Percentiles rank a stretch among this genome's conserved stretches.
phyloP scores from a whole-genome alignment of 2,113 vertebrate genomes.

The Terrapene triunguis region DNA sequence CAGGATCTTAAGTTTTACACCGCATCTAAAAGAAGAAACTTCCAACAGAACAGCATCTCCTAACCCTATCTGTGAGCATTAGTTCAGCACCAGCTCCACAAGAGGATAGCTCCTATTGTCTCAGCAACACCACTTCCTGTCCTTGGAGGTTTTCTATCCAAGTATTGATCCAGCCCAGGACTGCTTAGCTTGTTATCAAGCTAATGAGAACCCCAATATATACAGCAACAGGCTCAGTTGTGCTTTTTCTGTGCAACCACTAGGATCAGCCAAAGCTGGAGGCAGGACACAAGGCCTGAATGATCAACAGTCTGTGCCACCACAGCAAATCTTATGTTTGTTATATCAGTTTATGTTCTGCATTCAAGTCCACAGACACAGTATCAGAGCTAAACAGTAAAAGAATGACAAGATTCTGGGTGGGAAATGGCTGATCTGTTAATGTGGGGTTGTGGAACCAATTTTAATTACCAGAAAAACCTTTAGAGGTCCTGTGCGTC shows the following conservation, averaged over 20 bases:
- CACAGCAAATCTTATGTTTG: rapidly evolving
- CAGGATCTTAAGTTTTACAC: not conserved
- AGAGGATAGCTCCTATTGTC: not conserved
- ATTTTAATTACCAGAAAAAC: not conserved
- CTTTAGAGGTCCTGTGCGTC: not conserved
- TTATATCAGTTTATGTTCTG: not conserved
- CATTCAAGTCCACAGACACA: not conserved
- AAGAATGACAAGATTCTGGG: not conserved
- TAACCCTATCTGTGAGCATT: not conserved
- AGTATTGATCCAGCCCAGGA: not conserved
- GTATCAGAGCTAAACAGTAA: not conserved
- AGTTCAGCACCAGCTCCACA: not conserved
- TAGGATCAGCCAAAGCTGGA: not conserved
- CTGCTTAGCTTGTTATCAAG: not conserved
- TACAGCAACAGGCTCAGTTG: rapidly evolving
- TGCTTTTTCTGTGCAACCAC: not conserved
- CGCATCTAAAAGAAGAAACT: not conserved
- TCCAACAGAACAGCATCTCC: rapidly evolving
- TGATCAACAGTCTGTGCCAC: not conserved
- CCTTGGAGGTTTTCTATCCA: not conserved
- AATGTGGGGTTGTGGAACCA: not conserved
- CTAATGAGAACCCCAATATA: rapidly evolving
- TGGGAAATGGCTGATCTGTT: not conserved
- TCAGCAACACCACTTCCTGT: not conserved
- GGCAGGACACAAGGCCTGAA: rapidly evolving